Evolutionary conservation across 1,140 invertebrate genomes (phyloP), one percentile per base, ranked within the genome.

Genomic region (Drosophila lacertosa): DNA sequence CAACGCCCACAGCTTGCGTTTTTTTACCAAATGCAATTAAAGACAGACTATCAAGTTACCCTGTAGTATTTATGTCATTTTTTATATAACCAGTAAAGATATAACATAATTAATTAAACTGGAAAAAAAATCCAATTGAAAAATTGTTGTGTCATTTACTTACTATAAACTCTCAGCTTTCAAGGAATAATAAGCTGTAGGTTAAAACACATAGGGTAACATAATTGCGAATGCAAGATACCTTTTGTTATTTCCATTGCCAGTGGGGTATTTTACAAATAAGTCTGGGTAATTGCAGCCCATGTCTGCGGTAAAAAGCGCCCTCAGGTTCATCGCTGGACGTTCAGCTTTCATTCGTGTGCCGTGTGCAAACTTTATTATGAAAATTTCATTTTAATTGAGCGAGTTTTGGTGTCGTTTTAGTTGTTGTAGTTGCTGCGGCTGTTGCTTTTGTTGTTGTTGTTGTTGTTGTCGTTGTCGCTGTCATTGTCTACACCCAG

Each of bases 351-450:
- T 11, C 15, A 13, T 6, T 47, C 22, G 40, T 37, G 18, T 32
- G 50, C 45, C 60, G 48, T 5, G 40, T 65, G 35, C 40, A 63
- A 77, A 86, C 62, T 74, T 84, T 69, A 84, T 84, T 86, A 84
- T 84, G 82, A 86, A 84, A 84, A 84, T 84, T 86, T 68, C 73
- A 84, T 84, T 86, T 84, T 86, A 84, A 84, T 86, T 84, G 81
- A 73, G 62, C 57, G 68, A 54, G 59, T 63, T 54, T 47, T 39
- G 48, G 18, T 67, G 64, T 60, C 45, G 39, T 50, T 67, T 51
- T 32, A 55, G 40, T 71, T 35, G 55, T 48, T 57, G 32, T 33
- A 47, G 29, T 47, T 35, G 53, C 60, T 55, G 53, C 55, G 57
- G 20, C 65, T 29, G 50, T 48, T 57, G 32, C 39, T 51, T 22